These are phyloP conservation scores for Lasioglossum leucozonium DNA, from an alignment of 2,888 invertebrate species.

Conservation along the genomic window DNA sequence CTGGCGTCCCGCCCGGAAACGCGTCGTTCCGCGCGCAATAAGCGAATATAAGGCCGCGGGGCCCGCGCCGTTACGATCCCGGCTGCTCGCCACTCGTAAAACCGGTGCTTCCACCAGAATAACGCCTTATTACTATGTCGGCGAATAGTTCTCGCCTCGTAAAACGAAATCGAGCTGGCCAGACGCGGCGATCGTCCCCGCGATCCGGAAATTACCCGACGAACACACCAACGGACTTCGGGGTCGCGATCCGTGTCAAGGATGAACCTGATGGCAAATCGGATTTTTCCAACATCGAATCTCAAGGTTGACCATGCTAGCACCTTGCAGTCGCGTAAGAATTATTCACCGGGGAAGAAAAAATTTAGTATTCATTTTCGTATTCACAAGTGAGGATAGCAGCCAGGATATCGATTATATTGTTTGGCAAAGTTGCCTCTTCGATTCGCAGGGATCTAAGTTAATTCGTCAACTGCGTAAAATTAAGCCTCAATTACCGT, in stretches of 20 bases:
- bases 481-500: too few relatives aligned
- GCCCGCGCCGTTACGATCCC: slow-evolving; percentile 24
- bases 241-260: not conserved
- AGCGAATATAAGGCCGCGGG: slow-evolving; percentile 16
- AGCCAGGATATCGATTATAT: too few relatives aligned
- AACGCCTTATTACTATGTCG: slow-evolving; percentile 58
- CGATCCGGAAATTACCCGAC: not conserved
- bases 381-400: too few relatives aligned
- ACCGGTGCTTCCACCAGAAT: slow-evolving; percentile 45
- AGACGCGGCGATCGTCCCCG: not conserved
- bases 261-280: not conserved
- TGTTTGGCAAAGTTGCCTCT: too few relatives aligned
- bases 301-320: not conserved
- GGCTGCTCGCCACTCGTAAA: slow-evolving; percentile 57
- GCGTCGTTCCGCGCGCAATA: slow-evolving; percentile 38
- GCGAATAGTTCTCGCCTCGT: slow-evolving; percentile 63
- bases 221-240: not conserved
- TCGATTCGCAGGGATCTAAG: too few relatives aligned
- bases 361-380: too few relatives aligned
- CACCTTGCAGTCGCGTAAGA: too few relatives aligned
- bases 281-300: not conserved
- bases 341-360: too few relatives aligned
- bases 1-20: slow-evolving; percentile 51
- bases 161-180: slow-evolving; percentile 57
- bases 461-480: too few relatives aligned